Evolutionary conservation across 2,797 vertebrate genomes (phyloP).

Genomic region (Epinephelus awoara): DNA sequence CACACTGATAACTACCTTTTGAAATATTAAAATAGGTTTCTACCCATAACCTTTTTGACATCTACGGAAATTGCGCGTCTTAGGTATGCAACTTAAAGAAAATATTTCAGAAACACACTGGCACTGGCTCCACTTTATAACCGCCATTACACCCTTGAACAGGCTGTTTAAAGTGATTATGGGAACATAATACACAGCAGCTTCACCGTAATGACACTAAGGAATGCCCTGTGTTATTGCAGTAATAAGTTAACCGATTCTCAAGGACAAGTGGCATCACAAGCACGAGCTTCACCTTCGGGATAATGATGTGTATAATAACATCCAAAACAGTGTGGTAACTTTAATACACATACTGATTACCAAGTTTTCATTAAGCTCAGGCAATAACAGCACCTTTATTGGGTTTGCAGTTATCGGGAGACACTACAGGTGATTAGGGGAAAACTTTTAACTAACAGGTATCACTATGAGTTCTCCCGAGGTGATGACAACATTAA

Average conservation of each 20-base stretch:
- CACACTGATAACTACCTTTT: constrained; percentile 6
- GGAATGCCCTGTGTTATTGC: constrained; percentile 12
- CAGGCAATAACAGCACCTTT: constrained; percentile 4
- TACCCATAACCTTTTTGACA: not conserved
- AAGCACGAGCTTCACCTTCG: constrained; percentile 6
- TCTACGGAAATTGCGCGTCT: not conserved
- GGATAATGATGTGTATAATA: constrained; percentile 3
- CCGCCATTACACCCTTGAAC: constrained; percentile 4
- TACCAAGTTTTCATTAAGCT: not conserved
- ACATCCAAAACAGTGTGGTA: not conserved
- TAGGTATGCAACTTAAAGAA: not conserved
- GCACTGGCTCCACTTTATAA: not conserved
- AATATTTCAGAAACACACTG: not conserved
- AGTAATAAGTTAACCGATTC: constrained; percentile 32
- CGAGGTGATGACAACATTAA: no score
- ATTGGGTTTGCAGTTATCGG: not conserved
- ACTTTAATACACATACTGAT: not conserved
- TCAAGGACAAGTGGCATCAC: constrained; percentile 29
- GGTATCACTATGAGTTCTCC: no score
- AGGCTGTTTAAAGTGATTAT: constrained; percentile 28
- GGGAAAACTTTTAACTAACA: no score
- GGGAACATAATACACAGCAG: constrained; percentile 6
- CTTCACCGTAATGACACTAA: constrained; percentile 3
- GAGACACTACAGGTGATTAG: no score
- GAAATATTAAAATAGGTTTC: not conserved